Evolutionary conservation across 2,113 vertebrate species (phyloP), one percentile per base, ranked within the genome.

Genomic region (Hystrix cristata): DNA sequence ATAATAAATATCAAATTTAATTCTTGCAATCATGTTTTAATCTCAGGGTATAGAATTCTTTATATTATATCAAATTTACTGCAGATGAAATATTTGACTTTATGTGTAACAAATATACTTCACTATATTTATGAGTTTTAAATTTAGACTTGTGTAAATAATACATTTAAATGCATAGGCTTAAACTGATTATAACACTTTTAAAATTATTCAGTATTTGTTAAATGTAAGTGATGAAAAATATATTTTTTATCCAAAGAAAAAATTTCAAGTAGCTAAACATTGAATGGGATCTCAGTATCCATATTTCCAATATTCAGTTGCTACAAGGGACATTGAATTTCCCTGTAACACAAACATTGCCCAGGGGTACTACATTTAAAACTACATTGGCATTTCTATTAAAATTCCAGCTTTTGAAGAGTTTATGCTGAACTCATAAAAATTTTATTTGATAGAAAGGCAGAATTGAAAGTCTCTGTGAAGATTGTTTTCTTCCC

Each of bases 391-490:
- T 67, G 71, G 29, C 43, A 92, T 97, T 98, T 96, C 97, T 96
- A 98, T 97, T 98, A 98, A 97, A 97, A 98, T 97, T 94, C 53
- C 82, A 96, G 94, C 79, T 92, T 97, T 97, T 89, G 57, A 95
- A 59, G 62, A 85, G 84, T 97, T 98, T 98, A 97, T 97, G 93
- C 64, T 79, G 96, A 74, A 97, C 69, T 69, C 90, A 89, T 89
- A 97, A 95, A 98, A 85, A 85, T 95, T 95, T 55, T 97, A 97
- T 96, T 95, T 69, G 88, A 96, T 83, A 74, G 76, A 97, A 98
- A 94, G 19, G 55, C 65, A 53, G 34, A 97, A 97, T 38, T 95
- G 97, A 96, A 92, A 53, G 79, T 96, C 94, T 97, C 69, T 62
- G 19, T 94, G 88, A 95, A 97, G 91, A 97, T 86, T 96, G 13